Base-by-base conservation (phyloP, 2,888 invertebrate species). In the Apamea sordens region DNA sequence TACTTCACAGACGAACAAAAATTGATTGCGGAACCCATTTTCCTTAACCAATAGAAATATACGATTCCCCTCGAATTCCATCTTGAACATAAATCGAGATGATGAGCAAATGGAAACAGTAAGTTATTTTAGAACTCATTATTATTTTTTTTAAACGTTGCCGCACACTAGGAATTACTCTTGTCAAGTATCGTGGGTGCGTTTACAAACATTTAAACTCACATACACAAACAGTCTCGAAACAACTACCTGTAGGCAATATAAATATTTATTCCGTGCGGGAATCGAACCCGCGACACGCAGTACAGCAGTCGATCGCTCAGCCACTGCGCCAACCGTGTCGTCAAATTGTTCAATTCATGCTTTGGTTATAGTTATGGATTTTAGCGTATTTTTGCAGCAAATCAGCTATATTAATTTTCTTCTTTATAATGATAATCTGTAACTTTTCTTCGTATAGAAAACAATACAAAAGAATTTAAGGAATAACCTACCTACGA, bases 11-110 rank as follows among this genome's bases (percentile, higher is more conserved):
- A 79, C 65, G 71, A 71, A 67, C 32, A 63, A 53, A 11, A 71
- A 80, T 76, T 74, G 24, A 83, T 72, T 72, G 36, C 59, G 24
- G n/a, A 67, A 59, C 13, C 47, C 44, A 74, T 73, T 76, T 72
- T 72, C 68, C 80, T 72, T 15, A 72, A 74, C 67, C 61, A 80
- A 73, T 80, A 84, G 75, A 84, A 72, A 72, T 80, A 72, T 69
- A 74, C 64, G 56, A 68, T 59, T 21, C 68, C 44, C 36, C 68
- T 61, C n/a, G 68, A 36, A 79, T 41, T 76, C 47, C 47, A 28
- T 67, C 63, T 72, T 56, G 73, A 83, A 56, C 56, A 76, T 79
- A 79, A 68, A 74, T 83, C 24, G 44, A 68, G 44, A 69, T 68
- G 67, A 69, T 68, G 78, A 65, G 11, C 36, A 59, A 74, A 83